Base-by-base conservation (phyloP, 2,888 invertebrate species). In the Stegana nigrithorax region DNA sequence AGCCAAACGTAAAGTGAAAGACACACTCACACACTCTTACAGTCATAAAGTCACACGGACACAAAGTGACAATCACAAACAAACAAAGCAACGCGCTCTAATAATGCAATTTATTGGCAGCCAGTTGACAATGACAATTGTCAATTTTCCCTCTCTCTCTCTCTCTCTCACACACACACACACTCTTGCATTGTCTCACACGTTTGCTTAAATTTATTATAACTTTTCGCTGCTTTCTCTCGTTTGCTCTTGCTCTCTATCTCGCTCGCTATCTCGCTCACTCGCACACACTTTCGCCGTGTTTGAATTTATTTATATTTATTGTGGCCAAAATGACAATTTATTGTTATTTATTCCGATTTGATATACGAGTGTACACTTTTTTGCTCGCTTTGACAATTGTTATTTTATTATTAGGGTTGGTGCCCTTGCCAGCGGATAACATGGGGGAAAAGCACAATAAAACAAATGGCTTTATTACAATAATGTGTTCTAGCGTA, bases 81-180 rank as follows among this genome's bases (percentile, higher is more conserved):
- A 57, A 17, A 2, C 14, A 14, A 10, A 29, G 29, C 29, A n/a
- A 17, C 29, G 51, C 29, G 56, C 67, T 62, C 67, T 73, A 71
- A 75, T 77, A 67, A 71, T 69, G 69, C 70, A 69, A 76, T 76
- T 76, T 76, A 76, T 76, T 72, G 73, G 64, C 63, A 68, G 51
- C 64, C 65, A 65, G 66, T 70, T 69, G 72, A 75, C 73, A 77
- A 69, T 72, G 72, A 71, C 70, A 72, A 71, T 75, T 73, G 75
- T 71, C 68, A 72, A 71, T 68, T 69, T 71, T 70, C 64, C 61
- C 64, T 60, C 64, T 66, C 63, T n/a, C n/a, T n/a, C n/a, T n/a
- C n/a, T n/a, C n/a, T n/a, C n/a, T n/a, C n/a, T n/a, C n/a, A n/a
- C n/a, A n/a, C n/a, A n/a, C n/a, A n/a, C n/a, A n/a, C n/a, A n/a